Evolutionary conservation across 1,140 invertebrate species (phyloP), one percentile per base, ranked within the genome.

Genomic region (Diabrotica virgifera): DNA sequence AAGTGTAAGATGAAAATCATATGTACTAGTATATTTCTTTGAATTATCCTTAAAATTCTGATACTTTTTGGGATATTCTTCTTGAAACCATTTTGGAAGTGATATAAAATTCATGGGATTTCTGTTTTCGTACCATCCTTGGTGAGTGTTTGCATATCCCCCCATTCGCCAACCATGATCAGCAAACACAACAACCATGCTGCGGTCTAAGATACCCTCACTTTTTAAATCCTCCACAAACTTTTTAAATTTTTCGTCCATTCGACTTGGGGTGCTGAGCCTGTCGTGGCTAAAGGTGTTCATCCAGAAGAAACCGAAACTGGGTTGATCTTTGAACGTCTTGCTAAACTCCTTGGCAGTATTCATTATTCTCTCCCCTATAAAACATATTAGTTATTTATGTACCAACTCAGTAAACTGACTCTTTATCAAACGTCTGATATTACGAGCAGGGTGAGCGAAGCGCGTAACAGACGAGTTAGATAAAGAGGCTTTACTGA

Each of bases 151-250:
- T 57, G 90, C 79, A 57, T 93, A 86, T 13, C 83, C 77, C 1
- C 93, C 93, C 75, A 87, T 94, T 10, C 93, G 77, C 70, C 92
- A 86, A 2, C 94, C 94, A 76, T 96, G 94, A 74, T 96, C 94
- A 71, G 92, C 93, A 63, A 93, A 80, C 36, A 95, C 88, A 0
- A 96, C 74, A 63, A 86, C 77, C 58, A 84, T 78, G 0, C 86
- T 84, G 59, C 86, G 86, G 40, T 88, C 83, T 60, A 86, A 68
- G 0, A 83, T 70, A 0, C 81, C 81, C 5, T 55, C 60, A 35
- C 68, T 52, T 8, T 63, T 67, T 14, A 79, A 54, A 5, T 79
- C 76, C 52, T 80, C 67, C 12, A 90, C 80, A 61, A 84, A 87
- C 4, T 72, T 58, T 0, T 78, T 66, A 5, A 87, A 69, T 50